Evolutionary conservation across 2,888 invertebrate genomes (phyloP).

Genomic region (Phalangium opilio): DNA sequence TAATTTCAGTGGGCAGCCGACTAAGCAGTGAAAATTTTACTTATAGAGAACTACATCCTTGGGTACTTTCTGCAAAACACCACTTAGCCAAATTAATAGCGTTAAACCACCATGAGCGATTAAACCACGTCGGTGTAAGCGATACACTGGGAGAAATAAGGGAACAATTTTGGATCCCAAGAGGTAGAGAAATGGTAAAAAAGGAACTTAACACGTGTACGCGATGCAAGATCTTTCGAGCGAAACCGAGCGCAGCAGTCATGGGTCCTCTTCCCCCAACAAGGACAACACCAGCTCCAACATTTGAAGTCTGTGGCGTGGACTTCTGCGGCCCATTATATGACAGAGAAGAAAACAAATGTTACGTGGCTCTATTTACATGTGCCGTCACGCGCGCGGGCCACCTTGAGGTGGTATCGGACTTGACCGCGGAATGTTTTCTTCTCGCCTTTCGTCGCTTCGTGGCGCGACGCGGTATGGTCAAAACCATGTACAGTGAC

Average conservation of each 20-base stretch:
- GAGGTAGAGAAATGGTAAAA: neutral
- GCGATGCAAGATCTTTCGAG: neutral
- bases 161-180: neutral
- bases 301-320: neutral
- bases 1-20: neutral
- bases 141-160: constrained; percentile 1
- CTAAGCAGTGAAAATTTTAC: neutral
- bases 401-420: too few species aligned
- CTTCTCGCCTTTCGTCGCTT: constrained; percentile 1
- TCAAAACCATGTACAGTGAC: neutral
- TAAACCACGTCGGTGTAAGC: constrained; percentile 3
- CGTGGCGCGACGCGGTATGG: neutral
- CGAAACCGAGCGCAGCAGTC: neutral
- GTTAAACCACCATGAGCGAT: neutral
- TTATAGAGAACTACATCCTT: neutral
- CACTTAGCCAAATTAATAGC: neutral
- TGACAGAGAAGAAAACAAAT: too few species aligned
- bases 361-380: too few species aligned
- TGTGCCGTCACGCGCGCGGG: too few species aligned
- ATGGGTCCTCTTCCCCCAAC: neutral
- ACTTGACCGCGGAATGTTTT: neutral
- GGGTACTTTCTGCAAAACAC: neutral
- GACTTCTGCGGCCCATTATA: constrained; percentile 1
- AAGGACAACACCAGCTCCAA: neutral
- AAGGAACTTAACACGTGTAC: neutral